Percentiles rank a stretch among this genome's conserved stretches.
Conservation (phyloP, 2,797 vertebrate species). For the Hydrophis major region DNA sequence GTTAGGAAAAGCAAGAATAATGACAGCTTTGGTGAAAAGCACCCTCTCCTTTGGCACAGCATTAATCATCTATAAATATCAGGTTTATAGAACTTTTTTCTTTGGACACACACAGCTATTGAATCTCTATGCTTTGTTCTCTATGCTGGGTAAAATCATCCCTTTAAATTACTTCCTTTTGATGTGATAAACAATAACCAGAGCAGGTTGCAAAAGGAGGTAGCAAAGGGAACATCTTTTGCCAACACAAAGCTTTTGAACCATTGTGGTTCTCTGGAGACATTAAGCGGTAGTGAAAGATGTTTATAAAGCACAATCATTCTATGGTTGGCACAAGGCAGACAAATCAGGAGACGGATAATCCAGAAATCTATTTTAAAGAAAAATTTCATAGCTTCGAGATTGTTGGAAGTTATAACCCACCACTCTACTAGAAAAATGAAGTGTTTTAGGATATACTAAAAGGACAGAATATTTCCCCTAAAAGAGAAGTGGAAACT, state of each 20-base stretch:
- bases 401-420: too few relatives aligned
- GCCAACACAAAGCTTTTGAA: fast-evolving
- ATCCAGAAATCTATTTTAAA: not conserved
- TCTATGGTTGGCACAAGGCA: not conserved
- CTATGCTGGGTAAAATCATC: not conserved
- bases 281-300: fast-evolving
- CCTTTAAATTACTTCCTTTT: not conserved
- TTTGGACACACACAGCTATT: not conserved
- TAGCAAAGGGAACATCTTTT: not conserved
- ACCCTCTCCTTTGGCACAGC: not conserved
- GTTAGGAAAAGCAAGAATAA: not conserved
- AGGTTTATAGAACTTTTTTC: constrained; percentile 1
- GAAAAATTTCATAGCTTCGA: not conserved
- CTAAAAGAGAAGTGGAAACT: too few relatives aligned
- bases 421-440: too few relatives aligned
- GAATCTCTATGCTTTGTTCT: not conserved
- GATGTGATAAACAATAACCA: not conserved
- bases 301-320: not conserved
- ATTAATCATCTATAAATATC: not conserved
- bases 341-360: not conserved
- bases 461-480: too few relatives aligned
- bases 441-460: too few relatives aligned
- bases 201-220: fast-evolving
- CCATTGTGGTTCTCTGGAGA: not conserved
- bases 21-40: not conserved